Evolutionary conservation across 1,140 invertebrate species (phyloP).

Genomic region (Drosophila ambigua): DNA sequence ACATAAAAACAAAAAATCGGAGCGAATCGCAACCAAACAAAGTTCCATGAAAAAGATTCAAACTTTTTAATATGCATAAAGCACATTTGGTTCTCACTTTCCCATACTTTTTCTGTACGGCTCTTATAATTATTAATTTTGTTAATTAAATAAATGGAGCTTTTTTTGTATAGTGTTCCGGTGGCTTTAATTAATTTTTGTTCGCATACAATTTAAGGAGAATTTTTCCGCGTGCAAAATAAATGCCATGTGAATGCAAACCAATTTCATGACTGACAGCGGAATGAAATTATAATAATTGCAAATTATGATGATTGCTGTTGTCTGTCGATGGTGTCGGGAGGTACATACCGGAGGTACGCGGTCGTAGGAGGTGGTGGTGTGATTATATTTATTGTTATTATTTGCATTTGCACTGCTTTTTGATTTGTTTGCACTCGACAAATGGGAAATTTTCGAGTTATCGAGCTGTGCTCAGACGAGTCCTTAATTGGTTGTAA

Average conservation of each 20-base stretch:
- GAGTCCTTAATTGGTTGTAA: constrained; percentile 67
- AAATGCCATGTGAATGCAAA: constrained; percentile 47
- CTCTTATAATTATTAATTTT: constrained; percentile 42
- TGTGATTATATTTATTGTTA: constrained; percentile 45
- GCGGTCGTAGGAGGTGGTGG: constrained; percentile 4
- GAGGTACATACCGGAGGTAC: too few species aligned
- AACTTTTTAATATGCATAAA: constrained; percentile 24
- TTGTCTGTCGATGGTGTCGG: constrained; percentile 1
- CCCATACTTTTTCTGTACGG: constrained; percentile 5
- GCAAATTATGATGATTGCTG: constrained; percentile 58
- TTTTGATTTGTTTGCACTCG: constrained; percentile 68
- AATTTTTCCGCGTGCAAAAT: constrained; percentile 24
- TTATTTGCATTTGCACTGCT: constrained; percentile 56
- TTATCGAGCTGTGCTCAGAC: constrained; percentile 26
- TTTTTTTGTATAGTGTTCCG: constrained; percentile 24
- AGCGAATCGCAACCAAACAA: constrained; percentile 8
- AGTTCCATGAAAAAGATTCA: constrained; percentile 29
- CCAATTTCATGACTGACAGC: constrained; percentile 55
- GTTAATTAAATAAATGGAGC: constrained; percentile 36
- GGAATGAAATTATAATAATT: constrained; percentile 76
- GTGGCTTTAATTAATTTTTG: constrained; percentile 45
- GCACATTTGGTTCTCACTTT: constrained; percentile 6
- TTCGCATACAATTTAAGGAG: constrained; percentile 29
- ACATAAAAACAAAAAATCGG: constrained; percentile 1
- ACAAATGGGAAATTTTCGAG: constrained; percentile 37